Conservation (phyloP, 2,113 vertebrate species). For the Gasterosteus nipponicus region DNA sequence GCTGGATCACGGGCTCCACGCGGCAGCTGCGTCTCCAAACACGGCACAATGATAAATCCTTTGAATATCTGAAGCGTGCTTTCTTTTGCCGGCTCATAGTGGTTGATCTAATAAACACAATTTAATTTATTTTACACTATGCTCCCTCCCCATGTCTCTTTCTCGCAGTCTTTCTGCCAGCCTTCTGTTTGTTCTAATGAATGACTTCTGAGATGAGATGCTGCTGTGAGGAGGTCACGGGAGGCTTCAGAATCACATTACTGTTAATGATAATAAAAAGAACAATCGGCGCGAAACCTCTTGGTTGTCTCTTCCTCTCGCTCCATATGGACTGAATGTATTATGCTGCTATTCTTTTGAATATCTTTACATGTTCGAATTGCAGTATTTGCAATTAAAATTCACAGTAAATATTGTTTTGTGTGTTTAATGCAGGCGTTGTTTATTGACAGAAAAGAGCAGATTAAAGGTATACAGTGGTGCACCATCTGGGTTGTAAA, state of each 20-base stretch:
- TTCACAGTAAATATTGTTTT: constrained; percentile 54
- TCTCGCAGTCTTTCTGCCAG: constrained; percentile 60
- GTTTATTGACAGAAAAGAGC: constrained; percentile 45
- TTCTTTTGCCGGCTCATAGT: constrained; percentile 44
- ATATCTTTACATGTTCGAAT: constrained; percentile 36
- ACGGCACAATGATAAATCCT: constrained; percentile 26
- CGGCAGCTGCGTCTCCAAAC: constrained; percentile 57
- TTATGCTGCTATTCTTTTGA: constrained; percentile 68
- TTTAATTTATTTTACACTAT: constrained; percentile 71
- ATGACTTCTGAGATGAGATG: constrained; percentile 80
- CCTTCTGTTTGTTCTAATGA: constrained; percentile 83
- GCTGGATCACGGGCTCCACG: constrained; percentile 52
- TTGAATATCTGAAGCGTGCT: constrained; percentile 43
- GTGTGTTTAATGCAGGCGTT: constrained; percentile 27
- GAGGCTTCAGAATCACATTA: constrained; percentile 80
- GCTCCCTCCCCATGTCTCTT: constrained; percentile 56
- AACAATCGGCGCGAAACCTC: constrained; percentile 79
- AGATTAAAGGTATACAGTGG: constrained; percentile 69
- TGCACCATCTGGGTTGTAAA: constrained; percentile 69
- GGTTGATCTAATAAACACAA: constrained; percentile 67
- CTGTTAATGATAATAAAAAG: constrained; percentile 84
- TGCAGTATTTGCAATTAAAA: constrained; percentile 68
- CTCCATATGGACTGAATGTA: constrained; percentile 72
- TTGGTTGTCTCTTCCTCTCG: constrained; percentile 65
- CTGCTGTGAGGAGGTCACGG: constrained; percentile 78